Evolutionary conservation across 2,888 invertebrate genomes (phyloP).

Genomic region (Tuta absoluta): DNA sequence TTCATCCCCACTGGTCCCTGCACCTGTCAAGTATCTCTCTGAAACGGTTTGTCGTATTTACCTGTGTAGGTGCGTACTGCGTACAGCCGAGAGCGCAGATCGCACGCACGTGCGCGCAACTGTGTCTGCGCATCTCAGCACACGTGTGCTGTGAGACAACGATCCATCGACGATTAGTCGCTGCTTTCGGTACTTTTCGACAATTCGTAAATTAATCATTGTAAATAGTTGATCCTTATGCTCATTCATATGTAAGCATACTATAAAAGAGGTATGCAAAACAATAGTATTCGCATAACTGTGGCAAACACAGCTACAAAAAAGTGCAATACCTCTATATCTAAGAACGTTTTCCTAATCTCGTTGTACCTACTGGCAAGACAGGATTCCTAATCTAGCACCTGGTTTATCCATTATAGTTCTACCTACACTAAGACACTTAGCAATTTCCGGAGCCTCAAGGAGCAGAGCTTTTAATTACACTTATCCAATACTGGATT

Average conservation of each 20-base stretch:
- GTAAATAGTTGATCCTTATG: too few relatives aligned
- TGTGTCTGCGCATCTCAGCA: constrained; percentile 46
- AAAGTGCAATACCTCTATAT: background rate
- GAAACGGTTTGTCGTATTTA: too few relatives aligned
- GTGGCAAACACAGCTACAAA: background rate
- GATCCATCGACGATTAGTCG: background rate
- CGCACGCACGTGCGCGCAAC: constrained; percentile 68
- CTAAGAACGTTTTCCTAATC: background rate
- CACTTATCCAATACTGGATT: too few relatives aligned
- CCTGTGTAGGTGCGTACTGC: constrained; percentile 36
- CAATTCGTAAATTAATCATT: background rate
- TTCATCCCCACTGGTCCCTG: too few relatives aligned
- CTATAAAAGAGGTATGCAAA: too few relatives aligned
- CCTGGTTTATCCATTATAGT: too few relatives aligned
- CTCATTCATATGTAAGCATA: too few relatives aligned
- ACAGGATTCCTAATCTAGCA: constrained; percentile 11
- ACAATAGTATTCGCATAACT: too few relatives aligned
- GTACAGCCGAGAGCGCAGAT: constrained; percentile 38
- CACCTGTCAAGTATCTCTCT: too few relatives aligned
- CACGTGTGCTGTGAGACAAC: constrained; percentile 56
- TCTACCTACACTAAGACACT: too few relatives aligned
- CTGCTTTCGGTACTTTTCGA: constrained; percentile 2
- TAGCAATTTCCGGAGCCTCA: constrained; percentile 12
- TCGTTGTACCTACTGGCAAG: background rate
- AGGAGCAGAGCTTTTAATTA: background rate